Evolutionary conservation across 2,888 invertebrate genomes (phyloP), one percentile per base, ranked within the genome.

Genomic region (Sclerodermus sp.): DNA sequence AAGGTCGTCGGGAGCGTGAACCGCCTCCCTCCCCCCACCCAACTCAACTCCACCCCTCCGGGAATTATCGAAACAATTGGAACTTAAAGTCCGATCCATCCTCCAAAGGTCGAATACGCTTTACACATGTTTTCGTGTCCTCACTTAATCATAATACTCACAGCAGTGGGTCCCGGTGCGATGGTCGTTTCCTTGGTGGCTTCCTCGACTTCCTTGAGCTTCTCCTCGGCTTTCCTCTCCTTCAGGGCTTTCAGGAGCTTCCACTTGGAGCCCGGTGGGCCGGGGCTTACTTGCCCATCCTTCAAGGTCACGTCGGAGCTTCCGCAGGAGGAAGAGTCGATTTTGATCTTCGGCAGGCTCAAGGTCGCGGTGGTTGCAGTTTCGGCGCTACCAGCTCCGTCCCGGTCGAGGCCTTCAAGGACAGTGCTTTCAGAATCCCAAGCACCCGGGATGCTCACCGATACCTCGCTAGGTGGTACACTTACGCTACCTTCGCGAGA

Each of bases 171-270:
- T 62, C 70, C 71, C 60, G 71, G 76, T 55, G 70, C 53, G 50
- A 74, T 60, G 40, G 64, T 40, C 31, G 57, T 47, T 53, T 68
- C 67, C 49, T 77, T 74, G 53, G 74, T 74, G 12, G 76, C 75
- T 45, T 77, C 77, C 59, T 78, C 77, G 48, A 73, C 71, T 52
- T 76, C 77, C 57, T 87, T 87, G 67, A 83, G 84, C 75, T 88
- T 90, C 68, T 93, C 93, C 77, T 93, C 93, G 2, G 93, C 91
- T 80, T 94, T 93, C 54, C 90, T 84, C 68, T 94, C 93, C 74
- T 93, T 93, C 23, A 94, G 78, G 1, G 93, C 93, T 79, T 93
- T 94, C 1, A 94, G 79, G 39, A 94, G 82, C 76, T 93, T 93
- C 94, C 94, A 94, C 76, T 93, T 93, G 71, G 93, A 93, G 8